Evolutionary conservation across 2,797 vertebrate species (phyloP).

Genomic region (Mormyrops attenuatus): DNA sequence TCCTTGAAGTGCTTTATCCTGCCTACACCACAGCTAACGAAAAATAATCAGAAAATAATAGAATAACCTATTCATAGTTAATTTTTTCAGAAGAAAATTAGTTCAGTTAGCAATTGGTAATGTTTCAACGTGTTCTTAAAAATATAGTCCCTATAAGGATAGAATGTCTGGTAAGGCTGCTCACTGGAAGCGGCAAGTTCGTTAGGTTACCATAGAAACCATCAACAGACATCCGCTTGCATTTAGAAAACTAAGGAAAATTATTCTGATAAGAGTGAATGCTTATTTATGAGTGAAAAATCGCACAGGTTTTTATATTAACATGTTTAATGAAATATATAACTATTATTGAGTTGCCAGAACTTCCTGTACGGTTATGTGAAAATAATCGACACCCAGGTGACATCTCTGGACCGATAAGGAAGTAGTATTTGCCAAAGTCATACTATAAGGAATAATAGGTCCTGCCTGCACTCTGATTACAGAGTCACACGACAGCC

Average conservation of each 20-base stretch:
- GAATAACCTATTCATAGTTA: not conserved
- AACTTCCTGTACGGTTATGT: not conserved
- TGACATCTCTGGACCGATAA: not conserved
- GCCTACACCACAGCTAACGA: not conserved
- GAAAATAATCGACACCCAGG: not conserved
- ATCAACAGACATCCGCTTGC: not conserved
- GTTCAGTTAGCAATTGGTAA: not conserved
- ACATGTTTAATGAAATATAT: not conserved
- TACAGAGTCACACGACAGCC: conserved; percentile 62
- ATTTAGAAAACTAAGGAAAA: not conserved
- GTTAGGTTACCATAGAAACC: not conserved
- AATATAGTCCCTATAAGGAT: not conserved
- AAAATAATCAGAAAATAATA: not conserved
- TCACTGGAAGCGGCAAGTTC: not conserved
- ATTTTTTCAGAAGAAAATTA: not conserved
- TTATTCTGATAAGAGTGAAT: not conserved
- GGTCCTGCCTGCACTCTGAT: not conserved
- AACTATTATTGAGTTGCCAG: not conserved
- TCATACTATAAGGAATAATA: not conserved
- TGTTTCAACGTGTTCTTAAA: not conserved
- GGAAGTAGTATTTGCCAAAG: not conserved
- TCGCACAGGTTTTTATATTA: not conserved
- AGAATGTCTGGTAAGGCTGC: not conserved
- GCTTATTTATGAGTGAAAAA: not conserved
- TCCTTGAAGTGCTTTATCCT: not conserved